A percentile compares a stretch with the other conserved stretches of the same genome.
These are phyloP conservation scores for Drosophila watanabei DNA, from an alignment of 1,140 invertebrate genomes.

Conservation along the genomic window DNA sequence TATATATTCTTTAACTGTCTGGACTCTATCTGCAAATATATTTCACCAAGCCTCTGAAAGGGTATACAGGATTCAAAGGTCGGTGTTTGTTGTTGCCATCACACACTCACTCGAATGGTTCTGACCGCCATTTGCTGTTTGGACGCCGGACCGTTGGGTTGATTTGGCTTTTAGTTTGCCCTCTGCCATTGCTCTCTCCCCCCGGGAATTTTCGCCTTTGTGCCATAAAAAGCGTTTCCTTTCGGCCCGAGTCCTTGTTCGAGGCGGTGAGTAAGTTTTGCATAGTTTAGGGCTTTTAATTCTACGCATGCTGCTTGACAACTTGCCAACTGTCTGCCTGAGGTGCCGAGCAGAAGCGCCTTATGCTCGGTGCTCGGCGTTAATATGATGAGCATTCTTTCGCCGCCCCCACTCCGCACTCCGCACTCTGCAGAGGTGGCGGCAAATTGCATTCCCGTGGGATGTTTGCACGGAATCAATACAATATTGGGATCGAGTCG, in stretches of 20 bases:
- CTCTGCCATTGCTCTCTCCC: constrained; percentile 22
- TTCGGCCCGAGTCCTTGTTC: constrained; percentile 17
- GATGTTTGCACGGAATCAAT: constrained; percentile 62
- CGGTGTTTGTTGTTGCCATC: constrained; percentile 11
- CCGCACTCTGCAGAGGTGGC: constrained; percentile 21
- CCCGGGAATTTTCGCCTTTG: constrained; percentile 59
- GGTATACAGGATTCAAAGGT: constrained; percentile 1
- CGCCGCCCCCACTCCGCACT: not conserved
- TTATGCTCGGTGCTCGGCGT: constrained; percentile 49
- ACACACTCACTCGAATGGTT: constrained; percentile 37
- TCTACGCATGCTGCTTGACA: constrained; percentile 64
- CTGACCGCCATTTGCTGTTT: constrained; percentile 76
- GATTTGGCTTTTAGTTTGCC: constrained; percentile 48
- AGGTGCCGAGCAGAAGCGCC: constrained; percentile 21
- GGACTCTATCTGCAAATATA: not conserved
- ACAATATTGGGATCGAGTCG: constrained; percentile 49
- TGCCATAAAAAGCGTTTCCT: constrained; percentile 21
- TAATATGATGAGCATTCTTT: constrained; percentile 40
- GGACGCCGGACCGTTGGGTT: constrained; percentile 66
- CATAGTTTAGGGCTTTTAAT: constrained; percentile 75
- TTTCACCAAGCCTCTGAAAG: not conserved
- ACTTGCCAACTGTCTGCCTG: constrained; percentile 25
- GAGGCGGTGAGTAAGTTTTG: constrained; percentile 36
- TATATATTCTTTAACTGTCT: not conserved
- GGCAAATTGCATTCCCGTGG: constrained; percentile 56